Percentiles rank a stretch among this genome's conserved stretches.
These are phyloP conservation scores for Hyles euphorbiae DNA, from an alignment of 1,140 invertebrate genomes.

Conservation along the genomic window DNA sequence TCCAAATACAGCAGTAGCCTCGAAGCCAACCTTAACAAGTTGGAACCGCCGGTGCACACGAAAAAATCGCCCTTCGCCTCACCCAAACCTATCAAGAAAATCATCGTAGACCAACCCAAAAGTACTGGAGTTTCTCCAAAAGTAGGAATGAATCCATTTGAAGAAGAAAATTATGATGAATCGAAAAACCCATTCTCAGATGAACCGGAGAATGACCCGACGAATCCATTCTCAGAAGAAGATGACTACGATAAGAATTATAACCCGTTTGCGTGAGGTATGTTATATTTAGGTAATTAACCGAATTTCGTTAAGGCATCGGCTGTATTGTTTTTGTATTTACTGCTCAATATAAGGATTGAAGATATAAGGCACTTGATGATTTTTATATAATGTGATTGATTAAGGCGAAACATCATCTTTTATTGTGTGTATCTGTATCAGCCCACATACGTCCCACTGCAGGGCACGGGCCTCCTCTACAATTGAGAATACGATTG, in stretches of 20 bases:
- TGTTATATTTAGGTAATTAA: neutral
- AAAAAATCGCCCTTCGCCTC: conserved; percentile 32
- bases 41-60: conserved; percentile 45
- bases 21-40: conserved; percentile 76
- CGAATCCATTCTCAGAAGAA: conserved; percentile 77
- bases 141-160: conserved; percentile 77
- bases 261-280: conserved; percentile 77
- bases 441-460: no score
- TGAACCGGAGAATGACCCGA: conserved; percentile 57
- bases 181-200: conserved; percentile 76
- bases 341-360: no score
- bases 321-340: no score
- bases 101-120: conserved; percentile 12
- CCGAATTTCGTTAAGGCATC: no score
- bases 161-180: conserved; percentile 76
- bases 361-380: no score
- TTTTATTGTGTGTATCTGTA: no score
- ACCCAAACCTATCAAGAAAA: conserved; percentile 24
- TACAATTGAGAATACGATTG: no score
- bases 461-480: no score
- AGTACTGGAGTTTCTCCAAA: conserved; percentile 26
- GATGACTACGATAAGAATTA: conserved; percentile 80
- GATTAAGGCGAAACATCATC: no score
- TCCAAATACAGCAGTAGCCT: conserved; percentile 77
- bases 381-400: no score